Evolutionary conservation across 2,888 invertebrate genomes (phyloP), one percentile per base, ranked within the genome.

Genomic region (Chrysopilus asiliformis): DNA sequence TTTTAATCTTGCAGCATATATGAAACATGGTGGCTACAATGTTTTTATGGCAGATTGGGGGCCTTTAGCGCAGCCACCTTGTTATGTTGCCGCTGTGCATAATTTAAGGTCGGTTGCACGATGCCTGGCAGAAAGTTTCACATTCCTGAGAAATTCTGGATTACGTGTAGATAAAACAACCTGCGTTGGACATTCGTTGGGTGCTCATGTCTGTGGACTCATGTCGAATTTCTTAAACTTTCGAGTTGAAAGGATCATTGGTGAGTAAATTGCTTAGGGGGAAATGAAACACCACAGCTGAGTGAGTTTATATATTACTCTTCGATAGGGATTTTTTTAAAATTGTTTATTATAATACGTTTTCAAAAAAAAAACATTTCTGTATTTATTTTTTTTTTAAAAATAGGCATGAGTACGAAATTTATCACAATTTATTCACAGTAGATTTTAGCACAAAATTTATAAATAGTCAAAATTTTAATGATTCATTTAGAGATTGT

Each of bases 11-110:
- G 13, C 28, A 79, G 82, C 83, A 9, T 83, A 83, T 53, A 58
- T 81, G 18, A 69, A 68, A 4, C 77, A 79, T 50, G 79, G 79
- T 3, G 74, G 74, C 39, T 82, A 79, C 65, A 84, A 83, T 58
- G 76, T 82, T 22, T 73, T 83, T 57, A 67, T 81, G 60, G 65
- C 81, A 32, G 82, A 83, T 59, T 84, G 83, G 83, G 78, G 81
- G n/a, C 64, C 65, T 4, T 65, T 84, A 13, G 68, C 72, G 48
- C 71, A 70, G 50, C 74, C 76, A 1, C 80, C 79, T 1, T 83
- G 77, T 64, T 78, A 78, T 56, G 74, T 76, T 27, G 79, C 82
- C 0, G 78, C 81, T 0, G 82, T 83, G 1, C 75, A 80, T 52
- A 84, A 83, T 59, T 65, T 82, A 47, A 70, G 73, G 36, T 72